Evolutionary conservation across 2,797 vertebrate species (phyloP), one percentile per base, ranked within the genome.

Genomic region (Mormyrus proboscirostris): DNA sequence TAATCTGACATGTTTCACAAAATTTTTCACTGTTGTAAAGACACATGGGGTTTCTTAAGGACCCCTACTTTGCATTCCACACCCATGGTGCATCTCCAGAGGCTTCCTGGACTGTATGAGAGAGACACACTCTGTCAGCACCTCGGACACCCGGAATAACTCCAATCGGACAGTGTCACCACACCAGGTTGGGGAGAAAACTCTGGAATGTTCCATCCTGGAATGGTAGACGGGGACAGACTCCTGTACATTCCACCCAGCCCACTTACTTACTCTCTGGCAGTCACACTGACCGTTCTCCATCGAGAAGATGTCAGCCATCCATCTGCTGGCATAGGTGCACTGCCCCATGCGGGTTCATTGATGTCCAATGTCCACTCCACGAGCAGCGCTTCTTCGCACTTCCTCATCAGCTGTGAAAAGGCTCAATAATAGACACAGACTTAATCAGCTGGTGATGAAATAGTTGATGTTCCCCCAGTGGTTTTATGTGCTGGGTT

Each of bases 81-180:
- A 91, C 91, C 89, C 73, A 29, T 44, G 73, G 73, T 41, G 38
- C 90, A 90, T 94, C 94, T 94, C 92, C 49, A 90, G 93, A 93
- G 93, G 92, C 90, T 89, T 89, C 92, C 91, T 92, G 92, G 91
- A 92, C 92, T 93, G 92, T 90, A 91, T 91, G 89, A 33, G 65
- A 33, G 65, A 69, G 65, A 93, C 92, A 92, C 73, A 94, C 93
- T 93, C 92, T 92, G 92, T 90, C 93, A 94, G 94, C 91, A 91
- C 93, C 94, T 92, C 53, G n/a, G 91, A 92, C 92, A 92, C 90
- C 88, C 91, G 91, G 91, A 92, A 94, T 93, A 94, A 94, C 95
- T 94, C 93, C 89, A 88, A 57, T 88, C 83, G 91, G 94, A 95
- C 91, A 91, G 92, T 86, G 90, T 76, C 90, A 83, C 90, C 90